These are phyloP conservation scores for Trachemys scripta DNA, from an alignment of 2,113 vertebrate species.

Conservation along the genomic window DNA sequence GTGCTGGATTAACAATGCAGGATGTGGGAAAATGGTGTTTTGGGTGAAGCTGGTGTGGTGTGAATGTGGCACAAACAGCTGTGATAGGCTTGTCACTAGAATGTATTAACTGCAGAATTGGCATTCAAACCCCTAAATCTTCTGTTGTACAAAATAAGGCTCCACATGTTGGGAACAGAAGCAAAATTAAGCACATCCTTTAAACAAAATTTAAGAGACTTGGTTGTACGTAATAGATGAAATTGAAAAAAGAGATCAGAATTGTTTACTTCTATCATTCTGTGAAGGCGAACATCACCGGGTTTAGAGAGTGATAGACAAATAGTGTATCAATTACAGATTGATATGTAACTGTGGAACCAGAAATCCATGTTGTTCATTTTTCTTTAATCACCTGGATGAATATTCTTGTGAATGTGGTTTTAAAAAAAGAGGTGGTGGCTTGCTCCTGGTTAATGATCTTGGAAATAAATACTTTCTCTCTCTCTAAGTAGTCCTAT, in stretches of 20 bases:
- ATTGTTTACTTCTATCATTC: background rate
- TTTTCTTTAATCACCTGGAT: background rate
- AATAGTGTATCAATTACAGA: background rate
- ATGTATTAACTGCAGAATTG: background rate
- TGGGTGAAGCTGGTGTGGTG: background rate
- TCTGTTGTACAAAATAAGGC: background rate
- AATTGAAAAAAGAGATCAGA: background rate
- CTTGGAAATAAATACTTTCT: background rate
- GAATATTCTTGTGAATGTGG: background rate
- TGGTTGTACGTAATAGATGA: background rate
- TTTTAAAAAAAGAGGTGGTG: background rate
- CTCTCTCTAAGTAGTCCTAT: background rate
- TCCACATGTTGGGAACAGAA: background rate
- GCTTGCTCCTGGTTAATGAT: background rate
- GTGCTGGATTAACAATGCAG: background rate
- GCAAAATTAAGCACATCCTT: background rate
- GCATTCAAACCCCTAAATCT: background rate
- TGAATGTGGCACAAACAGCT: background rate
- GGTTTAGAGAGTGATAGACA: background rate
- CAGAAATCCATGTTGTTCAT: accelerated
- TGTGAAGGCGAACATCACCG: background rate
- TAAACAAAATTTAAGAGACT: background rate
- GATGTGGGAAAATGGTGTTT: background rate
- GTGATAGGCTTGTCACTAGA: background rate
- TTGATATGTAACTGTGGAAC: background rate